Evolutionary conservation across 2,888 invertebrate genomes (phyloP), one percentile per base, ranked within the genome.

Genomic region (Amiota minor): DNA sequence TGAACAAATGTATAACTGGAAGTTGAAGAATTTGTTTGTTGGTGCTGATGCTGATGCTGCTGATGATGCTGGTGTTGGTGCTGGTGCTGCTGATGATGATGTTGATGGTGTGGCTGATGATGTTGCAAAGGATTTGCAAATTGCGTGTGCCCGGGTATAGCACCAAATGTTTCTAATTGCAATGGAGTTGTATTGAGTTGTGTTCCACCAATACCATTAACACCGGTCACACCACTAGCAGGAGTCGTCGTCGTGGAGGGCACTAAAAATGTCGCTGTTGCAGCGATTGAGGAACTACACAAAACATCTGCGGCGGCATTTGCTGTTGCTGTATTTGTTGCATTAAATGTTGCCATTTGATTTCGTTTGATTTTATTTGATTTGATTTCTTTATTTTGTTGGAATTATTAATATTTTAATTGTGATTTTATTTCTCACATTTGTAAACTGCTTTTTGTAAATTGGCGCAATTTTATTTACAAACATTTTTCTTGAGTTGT

Each of bases 1-100:
- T 89, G 89, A 73, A 89, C 85, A 79, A 89, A 86, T 16, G 89
- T 89, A 72, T 88, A 87, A 73, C 79, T 83, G 62, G 81, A 80
- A 49, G 83, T 78, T 47, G 88, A 84, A 11, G 88, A 84, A 70
- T 86, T 88, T n/a, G 84, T 81, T 74, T 87, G 86, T 77, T 88
- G 87, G 47, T 85, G 85, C 56, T 79, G 49, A 49, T 49, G 49
- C 12, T n/a, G n/a, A n/a, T n/a, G n/a, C n/a, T n/a, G n/a, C n/a
- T n/a, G n/a, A n/a, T n/a, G n/a, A n/a, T n/a, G n/a, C n/a, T n/a
- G n/a, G n/a, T n/a, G n/a, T n/a, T n/a, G n/a, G n/a, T n/a, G n/a
- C n/a, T n/a, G n/a, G n/a, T n/a, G n/a, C n/a, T n/a, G n/a, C n/a
- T n/a, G n/a, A n/a, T n/a, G n/a, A n/a, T n/a, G n/a, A n/a, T 87